Percentiles rank a stretch among this genome's conserved stretches.
phyloP scores from a whole-genome alignment of 2,888 invertebrate genomes.

The Ochropacha duplaris region DNA sequence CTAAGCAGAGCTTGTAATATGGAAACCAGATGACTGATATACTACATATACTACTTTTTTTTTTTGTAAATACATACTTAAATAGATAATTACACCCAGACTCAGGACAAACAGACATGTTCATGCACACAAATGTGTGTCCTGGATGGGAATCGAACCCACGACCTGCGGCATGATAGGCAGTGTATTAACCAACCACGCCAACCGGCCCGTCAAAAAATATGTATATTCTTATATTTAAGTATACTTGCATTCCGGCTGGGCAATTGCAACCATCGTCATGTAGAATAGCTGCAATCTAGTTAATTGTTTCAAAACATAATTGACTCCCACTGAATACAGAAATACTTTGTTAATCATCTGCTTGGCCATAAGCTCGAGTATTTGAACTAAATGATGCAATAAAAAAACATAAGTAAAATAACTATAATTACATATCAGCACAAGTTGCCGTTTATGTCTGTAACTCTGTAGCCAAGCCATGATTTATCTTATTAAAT shows the following conservation, averaged over 20 bases:
- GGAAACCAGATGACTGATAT: too few relatives aligned
- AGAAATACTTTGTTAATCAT: slow-evolving; percentile 27
- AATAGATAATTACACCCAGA: too few relatives aligned
- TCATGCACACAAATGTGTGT: too few relatives aligned
- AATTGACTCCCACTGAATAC: slow-evolving; percentile 27
- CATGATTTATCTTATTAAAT: background rate
- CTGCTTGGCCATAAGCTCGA: slow-evolving; percentile 10
- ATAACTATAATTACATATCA: background rate
- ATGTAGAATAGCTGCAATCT: slow-evolving; percentile 30
- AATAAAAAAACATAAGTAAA: background rate
- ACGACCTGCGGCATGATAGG: too few relatives aligned
- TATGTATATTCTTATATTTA: background rate
- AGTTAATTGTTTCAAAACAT: slow-evolving; percentile 35
- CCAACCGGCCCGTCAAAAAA: too few relatives aligned
- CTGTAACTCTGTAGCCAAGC: too few relatives aligned
- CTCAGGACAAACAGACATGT: too few relatives aligned
- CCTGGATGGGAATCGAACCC: too few relatives aligned
- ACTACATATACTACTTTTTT: too few relatives aligned
- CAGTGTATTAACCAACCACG: too few relatives aligned
- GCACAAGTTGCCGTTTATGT: background rate
- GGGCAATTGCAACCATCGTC: slow-evolving; percentile 26
- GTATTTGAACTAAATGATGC: background rate
- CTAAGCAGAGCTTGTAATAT: too few relatives aligned
- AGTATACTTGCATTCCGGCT: slow-evolving; percentile 11
- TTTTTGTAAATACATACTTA: too few relatives aligned